A percentile compares a stretch with the other conserved stretches of the same genome.
Conservation (phyloP, 2,797 vertebrate species). For the Gouania willdenowi region DNA sequence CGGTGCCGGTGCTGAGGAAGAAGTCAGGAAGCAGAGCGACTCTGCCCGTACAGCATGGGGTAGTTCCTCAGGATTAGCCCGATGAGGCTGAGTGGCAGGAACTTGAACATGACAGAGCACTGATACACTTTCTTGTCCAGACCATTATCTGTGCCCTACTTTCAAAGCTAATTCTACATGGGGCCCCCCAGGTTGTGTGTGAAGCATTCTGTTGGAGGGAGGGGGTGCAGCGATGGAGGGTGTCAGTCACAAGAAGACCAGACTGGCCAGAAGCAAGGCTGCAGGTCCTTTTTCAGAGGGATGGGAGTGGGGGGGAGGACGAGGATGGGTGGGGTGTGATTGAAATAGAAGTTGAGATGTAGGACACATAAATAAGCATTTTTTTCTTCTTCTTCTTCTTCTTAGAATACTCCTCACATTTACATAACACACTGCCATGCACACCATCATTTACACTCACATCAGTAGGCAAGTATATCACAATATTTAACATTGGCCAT, state of each 20-base stretch:
- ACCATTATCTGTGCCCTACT: slow-evolving; percentile 74
- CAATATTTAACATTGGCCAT: no score
- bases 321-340: slow-evolving; percentile 37
- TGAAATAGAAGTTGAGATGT: slow-evolving; percentile 75
- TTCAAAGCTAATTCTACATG: slow-evolving; percentile 71
- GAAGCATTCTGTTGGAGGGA: slow-evolving; percentile 47
- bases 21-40: slow-evolving; percentile 45
- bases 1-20: slow-evolving; percentile 43
- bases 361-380: slow-evolving; percentile 67
- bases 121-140: slow-evolving; percentile 75
- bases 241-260: slow-evolving; percentile 71
- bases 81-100: slow-evolving; percentile 65
- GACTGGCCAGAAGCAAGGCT: slow-evolving; percentile 65
- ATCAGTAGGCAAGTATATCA: no score
- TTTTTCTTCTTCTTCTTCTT: slow-evolving; percentile 32
- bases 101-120: slow-evolving; percentile 69
- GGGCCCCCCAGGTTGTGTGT: slow-evolving; percentile 68
- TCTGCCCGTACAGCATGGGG: slow-evolving; percentile 45
- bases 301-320: background rate
- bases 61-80: slow-evolving; percentile 61
- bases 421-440: slow-evolving; percentile 58
- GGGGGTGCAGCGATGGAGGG: slow-evolving; percentile 48
- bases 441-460: slow-evolving; percentile 39
- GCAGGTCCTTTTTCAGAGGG: slow-evolving; percentile 55
- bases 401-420: slow-evolving; percentile 50